Conservation (phyloP, 2,888 invertebrate species). For the Lapara coniferarum region DNA sequence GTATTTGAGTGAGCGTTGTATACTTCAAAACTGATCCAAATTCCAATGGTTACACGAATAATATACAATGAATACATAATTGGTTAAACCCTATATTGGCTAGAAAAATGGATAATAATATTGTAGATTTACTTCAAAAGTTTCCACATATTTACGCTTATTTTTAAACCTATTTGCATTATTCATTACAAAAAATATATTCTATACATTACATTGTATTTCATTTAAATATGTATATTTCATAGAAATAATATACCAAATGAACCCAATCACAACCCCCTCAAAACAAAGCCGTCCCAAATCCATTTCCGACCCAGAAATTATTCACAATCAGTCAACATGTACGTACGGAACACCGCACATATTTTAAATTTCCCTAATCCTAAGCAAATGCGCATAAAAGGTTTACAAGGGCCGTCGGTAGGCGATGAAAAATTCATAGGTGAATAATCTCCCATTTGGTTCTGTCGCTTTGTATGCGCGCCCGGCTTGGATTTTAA, state of each 20-base stretch:
- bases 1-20: no score
- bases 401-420: slow-evolving; percentile 35
- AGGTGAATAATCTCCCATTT: slow-evolving; percentile 36
- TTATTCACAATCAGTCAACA: slow-evolving; percentile 16
- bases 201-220: no score
- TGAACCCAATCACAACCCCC: background rate
- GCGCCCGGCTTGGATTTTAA: slow-evolving; percentile 31
- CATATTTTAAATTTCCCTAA: slow-evolving; percentile 32
- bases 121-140: no score
- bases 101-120: no score
- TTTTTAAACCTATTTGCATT: no score
- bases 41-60: no score
- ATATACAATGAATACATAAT: no score
- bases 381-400: slow-evolving; percentile 38
- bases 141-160: no score
- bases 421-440: slow-evolving; percentile 33
- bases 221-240: background rate
- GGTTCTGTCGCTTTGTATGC: slow-evolving; percentile 30
- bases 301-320: slow-evolving; percentile 13
- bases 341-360: background rate
- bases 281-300: background rate
- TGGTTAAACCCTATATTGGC: no score
- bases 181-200: no score
- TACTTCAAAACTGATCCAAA: no score
- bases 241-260: background rate